Evolutionary conservation across 2,113 vertebrate genomes (phyloP).

Genomic region (Hyaena hyaena): DNA sequence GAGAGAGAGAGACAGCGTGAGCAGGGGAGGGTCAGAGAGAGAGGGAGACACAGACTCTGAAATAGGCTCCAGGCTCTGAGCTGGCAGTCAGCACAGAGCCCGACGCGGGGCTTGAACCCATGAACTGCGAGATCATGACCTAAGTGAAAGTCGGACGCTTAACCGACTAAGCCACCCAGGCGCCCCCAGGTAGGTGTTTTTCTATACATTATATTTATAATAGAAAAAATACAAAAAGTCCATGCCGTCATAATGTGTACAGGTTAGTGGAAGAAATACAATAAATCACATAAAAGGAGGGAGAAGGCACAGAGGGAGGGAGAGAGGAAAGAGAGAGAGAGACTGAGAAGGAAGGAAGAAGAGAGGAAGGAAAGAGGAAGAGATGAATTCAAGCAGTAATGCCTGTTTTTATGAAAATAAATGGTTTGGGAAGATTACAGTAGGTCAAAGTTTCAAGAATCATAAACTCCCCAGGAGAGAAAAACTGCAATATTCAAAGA

Average conservation of each 20-base stretch:
- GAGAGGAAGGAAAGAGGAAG: not conserved
- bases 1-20: too few species aligned
- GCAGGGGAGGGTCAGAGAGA: too few species aligned
- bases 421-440: not conserved
- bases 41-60: too few species aligned
- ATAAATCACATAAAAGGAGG: not conserved
- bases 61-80: too few species aligned
- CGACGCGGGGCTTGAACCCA: too few species aligned
- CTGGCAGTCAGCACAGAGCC: too few species aligned
- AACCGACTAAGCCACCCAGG: too few species aligned
- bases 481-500: not conserved
- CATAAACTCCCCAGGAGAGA: not conserved
- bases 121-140: too few species aligned
- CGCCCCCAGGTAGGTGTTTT: not conserved
- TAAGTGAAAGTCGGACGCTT: too few species aligned
- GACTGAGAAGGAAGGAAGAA: not conserved
- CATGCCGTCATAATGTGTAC: not conserved
- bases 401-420: not conserved
- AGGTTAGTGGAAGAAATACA: not conserved
- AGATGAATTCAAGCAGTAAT: not conserved
- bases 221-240: not conserved
- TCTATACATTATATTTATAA: not conserved
- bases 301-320: not conserved
- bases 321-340: not conserved
- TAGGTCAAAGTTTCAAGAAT: not conserved